Base-by-base conservation (phyloP, 2,888 invertebrate genomes). In the Mystacides longicornis region DNA sequence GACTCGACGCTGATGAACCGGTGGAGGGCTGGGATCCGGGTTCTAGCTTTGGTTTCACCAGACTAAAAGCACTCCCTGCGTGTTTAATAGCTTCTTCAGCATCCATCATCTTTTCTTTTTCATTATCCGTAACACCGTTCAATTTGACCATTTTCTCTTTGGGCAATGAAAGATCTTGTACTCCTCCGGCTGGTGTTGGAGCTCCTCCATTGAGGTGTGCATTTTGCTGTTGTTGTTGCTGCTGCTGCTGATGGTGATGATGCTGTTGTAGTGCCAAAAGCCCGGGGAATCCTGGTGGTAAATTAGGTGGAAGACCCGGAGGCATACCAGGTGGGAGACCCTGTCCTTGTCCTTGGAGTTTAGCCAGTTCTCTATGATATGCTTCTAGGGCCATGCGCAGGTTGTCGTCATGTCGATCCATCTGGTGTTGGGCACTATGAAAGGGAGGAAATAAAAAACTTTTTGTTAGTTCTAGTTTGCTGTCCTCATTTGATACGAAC, bases 321-420 rank as follows among this genome's bases (percentile, higher is more conserved):
- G 55, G 57, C 71, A 76, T 73, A 49, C 69, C 75, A 46, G 75
- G 76, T 63, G 74, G 76, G 27, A 81, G 69, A 64, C 77, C 81
- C 51, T 82, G 81, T 63, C 86, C 77, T 67, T 75, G 78, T 64
- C 79, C 79, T 67, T 89, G 93, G 62, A 96, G 77, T 71, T 95
- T 93, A 66, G 91, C 87, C 61, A 97, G 80, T 72, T 97, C 96
- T 61, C 95, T 85, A 69, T 93, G 93, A 74, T 94, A 95, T 22
- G 93, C 89, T 67, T 93, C 93, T 46, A 94, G 73, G 11, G 93
- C 92, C 78, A 93, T 79, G 43, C 93, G 84, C 66, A 94, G 89
- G 65, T 94, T 93, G 64, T 94, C 93, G 63, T 85, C 86, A n/a
- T 88, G 76, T 52, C 76, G 75, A 61, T 77, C 67, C 73, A 77